These are phyloP conservation scores for Morone chrysops DNA, from an alignment of 2,113 vertebrate species.

Conservation along the genomic window DNA sequence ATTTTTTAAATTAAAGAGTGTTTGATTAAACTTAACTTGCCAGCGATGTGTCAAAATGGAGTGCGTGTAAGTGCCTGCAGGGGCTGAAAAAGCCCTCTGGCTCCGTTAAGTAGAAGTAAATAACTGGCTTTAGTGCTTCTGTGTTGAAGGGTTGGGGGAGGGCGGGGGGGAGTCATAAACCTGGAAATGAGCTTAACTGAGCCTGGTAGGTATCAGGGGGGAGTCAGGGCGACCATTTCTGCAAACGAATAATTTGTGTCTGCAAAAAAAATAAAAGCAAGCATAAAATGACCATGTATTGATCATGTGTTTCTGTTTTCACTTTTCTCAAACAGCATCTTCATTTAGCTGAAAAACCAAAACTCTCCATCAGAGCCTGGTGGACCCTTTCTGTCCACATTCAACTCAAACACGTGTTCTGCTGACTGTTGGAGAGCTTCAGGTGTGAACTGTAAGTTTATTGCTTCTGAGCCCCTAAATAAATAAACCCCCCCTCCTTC, in stretches of 20 bases:
- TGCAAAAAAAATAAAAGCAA: background rate
- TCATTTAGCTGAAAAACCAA: background rate
- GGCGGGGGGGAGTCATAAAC: background rate
- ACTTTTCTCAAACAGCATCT: background rate
- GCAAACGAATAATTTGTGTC: background rate
- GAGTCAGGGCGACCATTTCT: background rate
- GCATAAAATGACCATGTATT: background rate
- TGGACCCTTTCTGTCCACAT: background rate
- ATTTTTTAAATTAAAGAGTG: slow-evolving; percentile 17
- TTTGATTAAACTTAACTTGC: slow-evolving; percentile 26
- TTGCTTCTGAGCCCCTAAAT: background rate
- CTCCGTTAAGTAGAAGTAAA: slow-evolving; percentile 8
- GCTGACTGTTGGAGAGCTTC: background rate
- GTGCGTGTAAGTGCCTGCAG: background rate
- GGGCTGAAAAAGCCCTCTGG: slow-evolving; percentile 8
- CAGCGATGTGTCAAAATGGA: background rate
- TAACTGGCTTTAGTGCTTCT: slow-evolving; percentile 2
- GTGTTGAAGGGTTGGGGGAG: background rate
- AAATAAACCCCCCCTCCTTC: background rate
- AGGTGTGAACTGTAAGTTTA: slow-evolving; percentile 29
- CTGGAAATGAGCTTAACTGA: slow-evolving; percentile 17
- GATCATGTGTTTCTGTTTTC: no score
- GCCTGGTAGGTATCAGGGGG: background rate
- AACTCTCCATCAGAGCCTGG: background rate
- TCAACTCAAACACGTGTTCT: background rate